phyloP scores from a whole-genome alignment of 2,888 invertebrate species.

The Tubulanus polymorphus region DNA sequence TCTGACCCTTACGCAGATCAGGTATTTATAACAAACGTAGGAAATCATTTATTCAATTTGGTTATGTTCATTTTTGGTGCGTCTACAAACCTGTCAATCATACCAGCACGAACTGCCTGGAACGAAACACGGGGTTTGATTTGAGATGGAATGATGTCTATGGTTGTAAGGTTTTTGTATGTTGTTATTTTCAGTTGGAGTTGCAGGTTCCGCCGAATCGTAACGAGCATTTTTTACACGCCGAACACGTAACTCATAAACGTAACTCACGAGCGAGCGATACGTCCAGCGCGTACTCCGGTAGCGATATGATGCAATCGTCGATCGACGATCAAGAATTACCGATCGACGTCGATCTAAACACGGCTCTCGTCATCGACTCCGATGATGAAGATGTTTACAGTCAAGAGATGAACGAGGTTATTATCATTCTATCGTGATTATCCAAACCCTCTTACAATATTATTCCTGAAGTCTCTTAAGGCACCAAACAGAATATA shows the following conservation, averaged over 20 bases:
- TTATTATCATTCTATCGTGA: slow-evolving; percentile 5
- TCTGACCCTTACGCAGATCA: too few species aligned
- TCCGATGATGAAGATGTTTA: slow-evolving; percentile 85
- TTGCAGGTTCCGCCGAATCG: slow-evolving; percentile 7
- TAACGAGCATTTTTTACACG: slow-evolving; percentile 26
- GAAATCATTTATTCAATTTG: too few species aligned
- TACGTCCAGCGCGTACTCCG: slow-evolving; percentile 93
- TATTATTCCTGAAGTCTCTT: too few species aligned
- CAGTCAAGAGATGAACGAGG: slow-evolving; percentile 34
- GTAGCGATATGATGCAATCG: slow-evolving; percentile 73
- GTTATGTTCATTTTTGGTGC: too few species aligned
- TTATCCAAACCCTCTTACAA: not conserved
- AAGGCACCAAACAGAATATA: too few species aligned
- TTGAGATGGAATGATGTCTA: too few species aligned
- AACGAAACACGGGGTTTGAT: too few species aligned
- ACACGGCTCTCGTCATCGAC: slow-evolving; percentile 92
- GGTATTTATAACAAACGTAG: too few species aligned
- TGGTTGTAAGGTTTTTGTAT: too few species aligned
- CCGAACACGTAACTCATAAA: too few species aligned
- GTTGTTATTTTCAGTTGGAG: not conserved
- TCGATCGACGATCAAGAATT: slow-evolving; percentile 64
- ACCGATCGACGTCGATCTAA: slow-evolving; percentile 77
- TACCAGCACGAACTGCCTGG: too few species aligned
- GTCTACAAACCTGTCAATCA: too few species aligned
- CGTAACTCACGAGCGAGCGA: slow-evolving; percentile 63